Evolutionary conservation across 2,888 invertebrate genomes (phyloP).

Genomic region (Calephelis perditalis): DNA sequence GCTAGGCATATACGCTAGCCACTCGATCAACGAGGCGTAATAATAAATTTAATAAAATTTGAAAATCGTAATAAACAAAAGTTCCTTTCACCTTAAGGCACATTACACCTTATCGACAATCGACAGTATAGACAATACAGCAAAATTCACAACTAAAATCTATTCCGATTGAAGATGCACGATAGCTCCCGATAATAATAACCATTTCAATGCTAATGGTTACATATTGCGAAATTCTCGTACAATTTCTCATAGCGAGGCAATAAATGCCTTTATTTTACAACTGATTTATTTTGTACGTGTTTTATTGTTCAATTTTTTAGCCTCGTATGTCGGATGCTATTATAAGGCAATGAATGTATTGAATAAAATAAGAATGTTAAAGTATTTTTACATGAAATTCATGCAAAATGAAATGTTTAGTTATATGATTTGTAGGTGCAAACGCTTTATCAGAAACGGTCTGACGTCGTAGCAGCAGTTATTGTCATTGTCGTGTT

Average conservation of each 20-base stretch:
- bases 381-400: neutral
- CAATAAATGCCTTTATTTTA: slow-evolving; percentile 19
- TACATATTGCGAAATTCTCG: slow-evolving; percentile 32
- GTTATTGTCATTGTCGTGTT: no score
- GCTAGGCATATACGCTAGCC: no score
- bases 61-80: slow-evolving; percentile 30
- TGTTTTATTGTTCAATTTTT: slow-evolving; percentile 13
- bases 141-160: slow-evolving; percentile 45
- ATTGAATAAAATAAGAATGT: neutral
- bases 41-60: neutral
- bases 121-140: slow-evolving; percentile 44
- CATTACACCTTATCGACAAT: slow-evolving; percentile 42
- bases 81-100: slow-evolving; percentile 32
- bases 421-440: no score
- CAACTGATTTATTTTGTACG: slow-evolving; percentile 13
- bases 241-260: slow-evolving; percentile 26
- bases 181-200: slow-evolving; percentile 38
- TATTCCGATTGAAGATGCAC: slow-evolving; percentile 37
- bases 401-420: no score
- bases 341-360: neutral
- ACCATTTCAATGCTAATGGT: slow-evolving; percentile 46
- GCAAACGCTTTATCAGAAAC: no score
- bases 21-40: no score
- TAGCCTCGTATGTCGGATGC: neutral
- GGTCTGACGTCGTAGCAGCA: no score